These are phyloP conservation scores for Phengaris arion DNA, from an alignment of 2,888 invertebrate genomes.

Conservation along the genomic window DNA sequence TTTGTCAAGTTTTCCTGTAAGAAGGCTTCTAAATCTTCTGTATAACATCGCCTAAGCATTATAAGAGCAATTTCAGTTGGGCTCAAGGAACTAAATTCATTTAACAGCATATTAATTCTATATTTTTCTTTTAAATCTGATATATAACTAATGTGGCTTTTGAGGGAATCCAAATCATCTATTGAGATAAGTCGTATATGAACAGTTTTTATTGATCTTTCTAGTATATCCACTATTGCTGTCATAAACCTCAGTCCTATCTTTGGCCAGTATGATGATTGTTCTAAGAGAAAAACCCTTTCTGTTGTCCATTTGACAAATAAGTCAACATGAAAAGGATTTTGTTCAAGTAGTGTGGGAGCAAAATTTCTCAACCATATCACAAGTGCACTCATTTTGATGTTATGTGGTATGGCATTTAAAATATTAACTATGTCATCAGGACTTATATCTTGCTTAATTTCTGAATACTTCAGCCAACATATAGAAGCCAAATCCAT, in stretches of 20 bases:
- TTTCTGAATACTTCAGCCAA: slow-evolving; percentile 68
- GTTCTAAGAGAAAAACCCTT: slow-evolving; percentile 67
- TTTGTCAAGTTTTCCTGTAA: slow-evolving; percentile 65
- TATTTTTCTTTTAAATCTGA: slow-evolving; percentile 70
- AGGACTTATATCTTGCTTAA: slow-evolving; percentile 48
- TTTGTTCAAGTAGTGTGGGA: slow-evolving; percentile 63
- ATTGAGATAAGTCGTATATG: slow-evolving; percentile 65
- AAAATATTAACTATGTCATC: slow-evolving; percentile 61
- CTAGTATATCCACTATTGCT: slow-evolving; percentile 59
- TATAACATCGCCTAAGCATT: slow-evolving; percentile 73
- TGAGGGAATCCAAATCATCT: slow-evolving; percentile 66
- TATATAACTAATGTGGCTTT: slow-evolving; percentile 64
- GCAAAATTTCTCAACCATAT: slow-evolving; percentile 71
- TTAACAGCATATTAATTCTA: slow-evolving; percentile 68
- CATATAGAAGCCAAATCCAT: slow-evolving; percentile 71
- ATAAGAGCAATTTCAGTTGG: slow-evolving; percentile 68
- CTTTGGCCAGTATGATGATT: slow-evolving; percentile 74
- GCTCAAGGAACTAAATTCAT: slow-evolving; percentile 64
- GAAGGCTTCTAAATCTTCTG: slow-evolving; percentile 67
- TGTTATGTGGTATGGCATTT: slow-evolving; percentile 62
- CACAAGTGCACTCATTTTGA: slow-evolving; percentile 67
- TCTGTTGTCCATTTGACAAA: slow-evolving; percentile 74
- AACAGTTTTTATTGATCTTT: slow-evolving; percentile 61
- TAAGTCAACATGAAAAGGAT: slow-evolving; percentile 69
- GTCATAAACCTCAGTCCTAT: slow-evolving; percentile 71